Percentiles rank a stretch among this genome's conserved stretches.
These are phyloP conservation scores for Drosophila miranda DNA, from an alignment of 1,140 invertebrate species.

Conservation along the genomic window DNA sequence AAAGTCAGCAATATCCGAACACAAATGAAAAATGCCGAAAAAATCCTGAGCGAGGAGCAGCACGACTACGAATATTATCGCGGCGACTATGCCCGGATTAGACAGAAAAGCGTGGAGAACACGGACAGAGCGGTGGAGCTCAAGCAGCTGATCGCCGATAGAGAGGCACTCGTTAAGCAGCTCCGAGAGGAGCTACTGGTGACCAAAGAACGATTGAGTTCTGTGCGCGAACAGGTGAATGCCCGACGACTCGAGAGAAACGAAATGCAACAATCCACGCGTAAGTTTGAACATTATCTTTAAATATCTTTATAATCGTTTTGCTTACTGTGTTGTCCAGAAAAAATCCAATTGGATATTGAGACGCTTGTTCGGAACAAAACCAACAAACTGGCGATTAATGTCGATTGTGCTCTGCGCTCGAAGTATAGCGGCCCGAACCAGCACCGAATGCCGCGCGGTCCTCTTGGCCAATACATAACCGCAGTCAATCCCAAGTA, in stretches of 20 bases:
- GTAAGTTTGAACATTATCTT: slow-evolving; percentile 9
- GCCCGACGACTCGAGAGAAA: slow-evolving; percentile 14
- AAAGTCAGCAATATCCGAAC: slow-evolving; percentile 18
- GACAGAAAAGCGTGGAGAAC: slow-evolving; percentile 43
- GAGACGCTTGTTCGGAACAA: slow-evolving; percentile 77
- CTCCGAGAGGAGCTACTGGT: slow-evolving; percentile 44
- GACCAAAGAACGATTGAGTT: slow-evolving; percentile 28
- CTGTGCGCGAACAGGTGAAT: slow-evolving; percentile 40
- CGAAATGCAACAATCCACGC: slow-evolving; percentile 26
- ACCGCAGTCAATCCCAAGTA: slow-evolving; percentile 87
- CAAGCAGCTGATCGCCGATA: slow-evolving; percentile 33
- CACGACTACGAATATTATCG: slow-evolving; percentile 43
- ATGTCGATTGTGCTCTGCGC: slow-evolving; percentile 85
- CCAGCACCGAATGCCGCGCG: slow-evolving; percentile 88
- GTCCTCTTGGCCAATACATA: slow-evolving; percentile 88
- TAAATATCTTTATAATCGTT: not conserved
- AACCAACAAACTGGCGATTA: slow-evolving; percentile 82
- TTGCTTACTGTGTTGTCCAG: slow-evolving; percentile 9
- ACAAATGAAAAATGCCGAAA: slow-evolving; percentile 40
- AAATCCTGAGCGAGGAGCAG: slow-evolving; percentile 53
- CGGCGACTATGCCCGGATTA: slow-evolving; percentile 42
- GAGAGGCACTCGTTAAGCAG: slow-evolving; percentile 31
- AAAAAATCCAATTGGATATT: slow-evolving; percentile 64
- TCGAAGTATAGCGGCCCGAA: slow-evolving; percentile 83
- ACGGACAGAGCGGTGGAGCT: slow-evolving; percentile 24